These are phyloP conservation scores for Drosophila subpulchrella DNA, from an alignment of 1,140 invertebrate species.

Conservation along the genomic window DNA sequence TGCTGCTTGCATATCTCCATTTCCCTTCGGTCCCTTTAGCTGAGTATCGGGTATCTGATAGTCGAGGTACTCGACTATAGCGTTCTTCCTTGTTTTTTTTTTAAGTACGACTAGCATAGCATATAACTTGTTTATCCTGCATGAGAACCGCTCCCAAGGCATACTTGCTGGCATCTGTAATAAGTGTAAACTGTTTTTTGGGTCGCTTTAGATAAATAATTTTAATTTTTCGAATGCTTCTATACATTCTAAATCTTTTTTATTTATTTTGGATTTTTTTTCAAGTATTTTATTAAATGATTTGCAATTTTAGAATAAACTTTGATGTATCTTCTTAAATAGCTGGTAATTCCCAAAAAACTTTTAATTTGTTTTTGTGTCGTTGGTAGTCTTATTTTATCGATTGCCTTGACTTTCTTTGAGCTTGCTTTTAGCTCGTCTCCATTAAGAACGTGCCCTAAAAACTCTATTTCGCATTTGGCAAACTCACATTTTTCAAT, in stretches of 20 bases:
- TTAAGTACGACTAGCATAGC: constrained; percentile 11
- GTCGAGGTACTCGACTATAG: no score
- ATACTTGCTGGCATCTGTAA: no score
- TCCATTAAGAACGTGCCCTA: constrained; percentile 3
- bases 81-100: no score
- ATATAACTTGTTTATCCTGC: constrained; percentile 9
- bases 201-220: no score
- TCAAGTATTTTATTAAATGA: background rate
- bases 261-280: background rate
- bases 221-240: no score
- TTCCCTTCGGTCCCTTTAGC: no score
- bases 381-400: background rate
- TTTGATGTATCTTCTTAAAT: background rate
- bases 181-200: no score
- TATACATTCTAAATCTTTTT: background rate
- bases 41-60: no score
- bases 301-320: no score
- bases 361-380: constrained; percentile 5
- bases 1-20: no score
- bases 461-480: constrained; percentile 10
- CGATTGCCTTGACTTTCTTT: constrained; percentile 6
- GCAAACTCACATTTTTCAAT: constrained; percentile 1
- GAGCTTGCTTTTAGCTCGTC: constrained; percentile 3
- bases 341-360: background rate
- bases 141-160: constrained; percentile 6